A percentile compares a stretch with the other conserved stretches of the same genome.
phyloP scores from a whole-genome alignment of 1,140 invertebrate genomes.

The Brevipalpus yothersi region DNA sequence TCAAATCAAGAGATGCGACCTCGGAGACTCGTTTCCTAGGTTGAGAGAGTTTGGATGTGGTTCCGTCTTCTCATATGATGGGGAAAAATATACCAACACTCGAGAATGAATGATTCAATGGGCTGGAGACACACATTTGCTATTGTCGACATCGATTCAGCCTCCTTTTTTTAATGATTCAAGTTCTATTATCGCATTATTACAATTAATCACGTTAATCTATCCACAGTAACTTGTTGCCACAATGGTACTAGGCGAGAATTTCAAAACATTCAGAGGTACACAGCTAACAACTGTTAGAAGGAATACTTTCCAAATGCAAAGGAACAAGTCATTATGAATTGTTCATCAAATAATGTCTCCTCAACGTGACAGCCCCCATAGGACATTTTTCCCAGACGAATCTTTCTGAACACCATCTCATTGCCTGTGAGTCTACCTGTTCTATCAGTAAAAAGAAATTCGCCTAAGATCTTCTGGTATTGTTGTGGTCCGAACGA shows the following conservation, averaged over 20 bases:
- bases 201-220: conserved; percentile 29
- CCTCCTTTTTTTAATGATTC: too few species aligned
- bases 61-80: too few species aligned
- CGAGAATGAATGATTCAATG: too few species aligned
- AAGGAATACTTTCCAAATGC: conserved; percentile 82
- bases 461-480: conserved; percentile 90
- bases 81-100: too few species aligned
- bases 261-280: conserved; percentile 86
- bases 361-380: too few species aligned
- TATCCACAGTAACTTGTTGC: conserved; percentile 81
- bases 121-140: too few species aligned
- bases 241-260: conserved; percentile 74
- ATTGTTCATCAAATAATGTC: conserved; percentile 89
- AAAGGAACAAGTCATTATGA: conserved; percentile 76
- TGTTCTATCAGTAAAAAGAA: conserved; percentile 89
- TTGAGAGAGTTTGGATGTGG: too few species aligned
- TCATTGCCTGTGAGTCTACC: conserved; percentile 96
- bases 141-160: too few species aligned
- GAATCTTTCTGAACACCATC: conserved; percentile 89
- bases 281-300: conserved; percentile 73
- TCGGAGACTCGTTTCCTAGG: too few species aligned
- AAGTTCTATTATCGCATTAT: conserved; percentile 24
- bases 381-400: conserved; percentile 65
- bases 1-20: too few species aligned
- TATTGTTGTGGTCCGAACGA: conserved; percentile 95